These are phyloP conservation scores for Hippolais icterina DNA, from an alignment of 2,113 vertebrate species.

Conservation along the genomic window DNA sequence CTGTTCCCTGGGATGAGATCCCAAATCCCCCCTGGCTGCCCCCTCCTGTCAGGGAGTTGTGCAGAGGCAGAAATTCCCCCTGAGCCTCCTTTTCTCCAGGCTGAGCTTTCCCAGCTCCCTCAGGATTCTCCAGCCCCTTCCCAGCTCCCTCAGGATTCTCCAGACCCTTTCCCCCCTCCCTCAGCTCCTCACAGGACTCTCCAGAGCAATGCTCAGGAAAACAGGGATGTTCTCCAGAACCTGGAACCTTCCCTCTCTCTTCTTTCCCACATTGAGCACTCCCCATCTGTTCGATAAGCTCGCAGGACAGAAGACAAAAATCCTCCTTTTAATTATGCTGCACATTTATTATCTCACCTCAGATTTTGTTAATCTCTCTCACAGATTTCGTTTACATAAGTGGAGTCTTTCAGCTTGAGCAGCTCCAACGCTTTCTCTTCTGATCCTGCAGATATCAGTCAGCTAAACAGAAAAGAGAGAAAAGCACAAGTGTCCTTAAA, in stretches of 20 bases:
- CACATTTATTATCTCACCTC: background rate
- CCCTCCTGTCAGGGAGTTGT: background rate
- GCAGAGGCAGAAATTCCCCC: background rate
- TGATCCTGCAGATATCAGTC: slow-evolving; percentile 37
- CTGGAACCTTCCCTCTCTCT: background rate
- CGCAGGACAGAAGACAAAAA: background rate
- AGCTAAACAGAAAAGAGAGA: slow-evolving; percentile 23
- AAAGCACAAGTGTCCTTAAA: slow-evolving; percentile 30
- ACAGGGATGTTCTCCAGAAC: background rate
- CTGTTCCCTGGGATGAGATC: background rate
- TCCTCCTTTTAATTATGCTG: background rate
- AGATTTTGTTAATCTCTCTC: background rate
- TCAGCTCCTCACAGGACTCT: background rate
- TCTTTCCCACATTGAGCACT: background rate
- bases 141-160: background rate
- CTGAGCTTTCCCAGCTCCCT: background rate
- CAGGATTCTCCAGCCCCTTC: background rate
- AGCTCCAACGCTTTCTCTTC: background rate
- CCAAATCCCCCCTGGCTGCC: rapidly evolving
- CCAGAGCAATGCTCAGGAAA: background rate
- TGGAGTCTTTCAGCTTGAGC: slow-evolving; percentile 19
- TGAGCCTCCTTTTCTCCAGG: background rate
- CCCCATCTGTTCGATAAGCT: background rate
- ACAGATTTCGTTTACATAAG: slow-evolving; percentile 5
- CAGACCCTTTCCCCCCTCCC: background rate